Base-by-base conservation (phyloP, 2,113 vertebrate genomes). In the Scomber japonicus region DNA sequence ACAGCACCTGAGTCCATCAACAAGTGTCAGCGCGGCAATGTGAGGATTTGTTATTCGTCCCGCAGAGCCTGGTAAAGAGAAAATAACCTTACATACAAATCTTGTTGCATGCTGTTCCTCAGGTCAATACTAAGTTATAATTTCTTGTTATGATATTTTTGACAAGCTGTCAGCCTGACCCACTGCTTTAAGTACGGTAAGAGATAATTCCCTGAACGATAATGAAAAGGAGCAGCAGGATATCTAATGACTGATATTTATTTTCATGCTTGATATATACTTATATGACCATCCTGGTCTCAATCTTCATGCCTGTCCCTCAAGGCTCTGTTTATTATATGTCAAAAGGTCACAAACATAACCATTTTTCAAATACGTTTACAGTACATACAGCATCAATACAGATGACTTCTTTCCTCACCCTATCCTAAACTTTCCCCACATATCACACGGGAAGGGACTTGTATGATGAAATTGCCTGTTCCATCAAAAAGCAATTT, bases 401-500 rank as follows among this genome's bases (percentile, higher is more conserved):
- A 30, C 31, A 49, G 59, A 49, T 40, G n/a, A 40, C 60, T 35
- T 44, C 11, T 54, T 67, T 50, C 24, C 62, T 21, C 17, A 16
- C n/a, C 11, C 8, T 17, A 21, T 24, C 48, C 15, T 61, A 27
- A 61, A 19, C 17, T 76, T 24, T 45, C 53, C 30, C 31, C 16
- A 61, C 27, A 54, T 56, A 49, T 54, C 54, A 61, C 63, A 50
- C 46, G 40, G 49, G 65, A 72, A 31, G 59, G 55, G 14, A 46
- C 73, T 27, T 19, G 7, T n/a, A 53, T 79, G 71, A 83, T 64
- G 10, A 24, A 73, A 74, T 59, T 60, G 66, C 69, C 45, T 3
- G 11, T 72, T 82, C 59, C 50, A 81, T 79, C 72, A 71, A 81
- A 87, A 84, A 78, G 57, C 49, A 53, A 80, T 84, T 84, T 71